Percentiles rank a stretch among this genome's conserved stretches.
Conservation (phyloP, 2,888 invertebrate genomes). For the Aphidius colemani region DNA sequence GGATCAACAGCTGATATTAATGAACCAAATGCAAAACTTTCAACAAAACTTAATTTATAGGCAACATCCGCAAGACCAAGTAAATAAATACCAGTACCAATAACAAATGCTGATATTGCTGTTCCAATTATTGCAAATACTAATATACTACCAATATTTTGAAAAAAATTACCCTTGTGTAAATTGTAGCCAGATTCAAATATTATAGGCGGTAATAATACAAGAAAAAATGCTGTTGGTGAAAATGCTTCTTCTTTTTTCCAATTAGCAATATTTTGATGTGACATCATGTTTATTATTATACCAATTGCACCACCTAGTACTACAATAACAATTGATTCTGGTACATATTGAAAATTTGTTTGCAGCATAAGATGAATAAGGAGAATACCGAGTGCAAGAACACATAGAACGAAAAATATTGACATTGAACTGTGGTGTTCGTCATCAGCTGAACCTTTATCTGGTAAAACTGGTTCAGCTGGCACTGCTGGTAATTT, state of each 20-base stretch:
- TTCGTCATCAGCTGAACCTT: conserved; percentile 92
- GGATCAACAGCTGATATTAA: conserved; percentile 99
- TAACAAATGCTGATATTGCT: conserved; percentile 93
- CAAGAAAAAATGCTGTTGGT: conserved; percentile 96
- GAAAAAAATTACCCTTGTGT: conserved; percentile 95
- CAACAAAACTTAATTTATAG: conserved; percentile 89
- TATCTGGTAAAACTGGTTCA: conserved; percentile 83
- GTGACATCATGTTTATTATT: conserved; percentile 85
- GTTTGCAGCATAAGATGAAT: conserved; percentile 95
- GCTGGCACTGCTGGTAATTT: conserved; percentile 66
- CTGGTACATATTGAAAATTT: conserved; percentile 95
- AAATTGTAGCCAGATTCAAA: conserved; percentile 99
- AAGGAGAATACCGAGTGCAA: conserved; percentile 90
- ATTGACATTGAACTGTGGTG: conserved; percentile 96
- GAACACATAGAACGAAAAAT: conserved; percentile 94
- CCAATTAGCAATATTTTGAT: conserved; percentile 91
- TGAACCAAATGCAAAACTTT: conserved; percentile 98
- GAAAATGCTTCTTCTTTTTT: conserved; percentile 97
- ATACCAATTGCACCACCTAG: conserved; percentile 92
- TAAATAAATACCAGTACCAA: conserved; percentile 94
- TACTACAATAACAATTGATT: conserved; percentile 96
- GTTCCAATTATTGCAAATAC: conserved; percentile 98
- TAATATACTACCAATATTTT: conserved; percentile 98
- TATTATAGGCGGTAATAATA: conserved; percentile 96
- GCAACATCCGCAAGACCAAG: conserved; percentile 90